Evolutionary conservation across 2,797 vertebrate species (phyloP), one percentile per base, ranked within the genome.

Genomic region (Pipistrellus kuhlii): DNA sequence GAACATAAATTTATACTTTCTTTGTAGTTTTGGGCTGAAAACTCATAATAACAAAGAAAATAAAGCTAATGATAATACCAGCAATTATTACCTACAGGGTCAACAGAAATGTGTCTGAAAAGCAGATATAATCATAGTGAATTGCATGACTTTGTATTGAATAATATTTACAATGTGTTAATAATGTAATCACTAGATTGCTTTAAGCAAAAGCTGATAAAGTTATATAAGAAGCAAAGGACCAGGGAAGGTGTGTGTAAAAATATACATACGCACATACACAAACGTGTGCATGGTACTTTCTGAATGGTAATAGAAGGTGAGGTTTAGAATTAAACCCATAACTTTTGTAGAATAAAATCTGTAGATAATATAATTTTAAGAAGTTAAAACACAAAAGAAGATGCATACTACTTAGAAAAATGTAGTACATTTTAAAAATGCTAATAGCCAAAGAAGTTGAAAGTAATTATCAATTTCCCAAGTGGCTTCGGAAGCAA

Each of bases 141-240:
- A 83, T 32, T 84, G 13, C 8, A n/a, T 81, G 46, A 87, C 30
- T 95, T 96, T 86, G 64, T 8, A 3, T 23, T 46, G 41, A 78
- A 89, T 73, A 83, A 92, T 71, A 94, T 80, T 64, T 80, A 75
- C 53, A 68, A 59, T 91, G 17, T 71, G 17, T 44, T 89, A 77
- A 86, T 84, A 93, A 77, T 6, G 5, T 25, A 86, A 92, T 88
- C 69, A 66, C 53, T 48, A 62, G 41, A 73, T 51, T 15, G 2
- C 38, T 81, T 94, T 73, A 81, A 44, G n/a, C 4, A 55, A 73
- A 86, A 93, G 55, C 23, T 77, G 53, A n/a, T 66, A n/a, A 53
- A 73, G 38, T 69, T 69, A 69, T 27, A 32, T 38, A 44, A 62
- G n/a, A 30, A 85, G 3, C 38, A 41, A 13, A 35, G 41, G 46